Evolutionary conservation across 2,888 invertebrate species (phyloP), one percentile per base, ranked within the genome.

Genomic region (Aphidoletes aphidimyza): DNA sequence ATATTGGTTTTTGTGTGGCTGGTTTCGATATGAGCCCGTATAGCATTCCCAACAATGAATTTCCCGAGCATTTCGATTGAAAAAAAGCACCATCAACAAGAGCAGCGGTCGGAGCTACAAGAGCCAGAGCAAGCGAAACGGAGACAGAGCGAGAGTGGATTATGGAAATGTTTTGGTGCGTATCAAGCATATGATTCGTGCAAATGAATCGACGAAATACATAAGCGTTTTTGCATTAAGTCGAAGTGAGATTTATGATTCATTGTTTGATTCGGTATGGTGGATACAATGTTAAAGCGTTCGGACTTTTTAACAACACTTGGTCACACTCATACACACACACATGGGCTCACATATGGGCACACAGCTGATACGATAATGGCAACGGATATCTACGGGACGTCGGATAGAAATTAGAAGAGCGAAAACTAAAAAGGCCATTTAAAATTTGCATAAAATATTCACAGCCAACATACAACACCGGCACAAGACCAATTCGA

Each of bases 401-500:
- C 22, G 22, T 54, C 26, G 11, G 5, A 54, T 54, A 3, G 54
- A 54, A 54, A 54, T 54, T 54, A 54, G 54, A 54, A 26, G 11
- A 22, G 11, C 2, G 5, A n/a, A n/a, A 54, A 54, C 11, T 19
- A 49, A 3, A 19, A 49, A 49, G 49, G 49, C 49, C 49, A 19
- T 26, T 54, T 54, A 22, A 54, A 54, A 22, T 54, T 54, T 54
- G 54, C 54, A 54, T 54, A 54, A 54, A 54, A 54, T 22, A 54
- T 54, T 54, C 54, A 54, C 54, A 54, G 22, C 26, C 2, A 54
- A 42, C 42, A 42, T 11, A 42, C 49, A 54, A n/a, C n/a, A 54
- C 54, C 54, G 54, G 54, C 54, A 54, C 11, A 26, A 26, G 22
- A 54, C 54, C 54, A 26, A n/a, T 26, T 26, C 54, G 54, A n/a